These are phyloP conservation scores for Thymelicus lineola DNA, from an alignment of 2,888 invertebrate genomes.

Conservation along the genomic window DNA sequence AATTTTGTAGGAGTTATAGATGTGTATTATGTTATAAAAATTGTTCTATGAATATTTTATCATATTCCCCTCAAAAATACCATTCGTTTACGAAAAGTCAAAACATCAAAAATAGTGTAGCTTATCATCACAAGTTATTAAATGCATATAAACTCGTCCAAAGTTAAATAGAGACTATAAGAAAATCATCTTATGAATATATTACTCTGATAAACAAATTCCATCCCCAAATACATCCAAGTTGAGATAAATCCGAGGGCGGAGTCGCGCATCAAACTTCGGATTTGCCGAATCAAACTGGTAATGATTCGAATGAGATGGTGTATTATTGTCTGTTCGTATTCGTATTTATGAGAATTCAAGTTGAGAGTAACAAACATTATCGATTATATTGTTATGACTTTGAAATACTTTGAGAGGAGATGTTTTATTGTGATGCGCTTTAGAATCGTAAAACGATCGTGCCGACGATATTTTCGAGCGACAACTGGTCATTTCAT, in stretches of 20 bases:
- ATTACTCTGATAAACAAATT: background rate
- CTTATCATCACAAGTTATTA: background rate
- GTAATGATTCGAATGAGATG: conserved; percentile 47
- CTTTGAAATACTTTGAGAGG: conserved; percentile 8
- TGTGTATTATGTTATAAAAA: no score
- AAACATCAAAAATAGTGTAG: background rate
- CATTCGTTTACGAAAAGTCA: background rate
- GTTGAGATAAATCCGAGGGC: conserved; percentile 45
- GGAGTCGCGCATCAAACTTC: conserved; percentile 44
- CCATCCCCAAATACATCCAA: conserved; percentile 25
- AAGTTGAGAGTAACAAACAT: conserved; percentile 21
- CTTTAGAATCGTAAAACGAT: no score
- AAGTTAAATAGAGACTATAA: background rate
- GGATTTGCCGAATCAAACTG: conserved; percentile 47
- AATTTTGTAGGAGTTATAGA: no score
- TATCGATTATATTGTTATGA: conserved; percentile 23
- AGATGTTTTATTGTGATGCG: no score
- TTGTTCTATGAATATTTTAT: no score
- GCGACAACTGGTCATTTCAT: no score
- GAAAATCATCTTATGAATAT: conserved; percentile 16
- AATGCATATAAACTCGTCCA: conserved; percentile 2
- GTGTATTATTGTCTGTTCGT: conserved; percentile 40
- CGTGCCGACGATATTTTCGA: no score
- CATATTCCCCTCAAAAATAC: background rate
- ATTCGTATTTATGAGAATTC: conserved; percentile 34